phyloP scores from a whole-genome alignment of 2,797 vertebrate genomes.

The Ctenochaetus hawaiiensis region DNA sequence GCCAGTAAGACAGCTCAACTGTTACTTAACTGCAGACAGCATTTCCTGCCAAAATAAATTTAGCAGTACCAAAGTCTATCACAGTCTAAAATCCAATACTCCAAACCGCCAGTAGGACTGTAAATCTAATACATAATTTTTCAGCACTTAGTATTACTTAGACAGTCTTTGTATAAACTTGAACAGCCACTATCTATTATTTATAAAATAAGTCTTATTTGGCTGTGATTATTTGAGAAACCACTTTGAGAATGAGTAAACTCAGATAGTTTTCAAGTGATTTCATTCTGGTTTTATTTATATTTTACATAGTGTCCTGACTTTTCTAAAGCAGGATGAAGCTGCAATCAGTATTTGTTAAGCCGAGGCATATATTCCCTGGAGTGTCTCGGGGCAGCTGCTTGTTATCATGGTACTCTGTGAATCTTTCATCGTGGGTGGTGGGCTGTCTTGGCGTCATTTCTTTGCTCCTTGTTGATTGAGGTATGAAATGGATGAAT shows the following conservation, averaged over 20 bases:
- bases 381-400: neutral
- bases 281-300: no score
- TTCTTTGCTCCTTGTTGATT: conserved; percentile 26
- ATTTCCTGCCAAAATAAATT: conserved; percentile 9
- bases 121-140: neutral
- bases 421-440: conserved; percentile 9
- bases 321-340: neutral
- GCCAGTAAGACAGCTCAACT: conserved; percentile 18
- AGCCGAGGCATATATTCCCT: neutral
- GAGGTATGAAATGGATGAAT: conserved; percentile 48
- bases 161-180: neutral
- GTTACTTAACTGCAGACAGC: conserved; percentile 28
- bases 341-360: neutral
- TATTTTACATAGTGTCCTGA: no score
- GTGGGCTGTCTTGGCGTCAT: conserved; percentile 17
- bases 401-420: neutral
- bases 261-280: no score
- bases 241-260: no score
- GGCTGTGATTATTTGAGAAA: neutral
- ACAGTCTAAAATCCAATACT: neutral
- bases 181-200: neutral
- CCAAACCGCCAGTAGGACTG: neutral
- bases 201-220: neutral
- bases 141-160: neutral
- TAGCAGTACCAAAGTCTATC: neutral